Conservation (phyloP, 2,888 invertebrate species). For the Loripinus fragilis region DNA sequence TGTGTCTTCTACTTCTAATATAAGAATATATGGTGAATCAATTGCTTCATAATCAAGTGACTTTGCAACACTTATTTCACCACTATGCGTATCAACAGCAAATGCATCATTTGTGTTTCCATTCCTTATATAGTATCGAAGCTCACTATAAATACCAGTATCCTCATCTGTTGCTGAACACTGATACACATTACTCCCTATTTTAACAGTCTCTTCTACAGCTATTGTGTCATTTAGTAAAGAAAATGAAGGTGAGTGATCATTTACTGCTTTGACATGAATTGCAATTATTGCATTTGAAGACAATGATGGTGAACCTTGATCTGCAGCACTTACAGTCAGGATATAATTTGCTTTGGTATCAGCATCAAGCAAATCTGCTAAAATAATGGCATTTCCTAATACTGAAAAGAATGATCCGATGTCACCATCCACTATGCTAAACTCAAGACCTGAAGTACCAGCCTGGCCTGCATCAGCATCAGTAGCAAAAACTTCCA, state of each 20-base stretch:
- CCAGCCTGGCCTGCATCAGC: slow-evolving; percentile 65
- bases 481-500: slow-evolving; percentile 56
- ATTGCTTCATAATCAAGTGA: slow-evolving; percentile 73
- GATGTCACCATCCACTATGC: slow-evolving; percentile 63
- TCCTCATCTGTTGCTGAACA: slow-evolving; percentile 70
- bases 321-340: slow-evolving; percentile 69
- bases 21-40: slow-evolving; percentile 53
- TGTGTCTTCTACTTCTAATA: slow-evolving; percentile 65
- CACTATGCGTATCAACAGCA: slow-evolving; percentile 60
- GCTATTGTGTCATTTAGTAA: slow-evolving; percentile 57
- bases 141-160: slow-evolving; percentile 56
- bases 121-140: slow-evolving; percentile 49
- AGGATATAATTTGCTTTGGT: slow-evolving; percentile 62
- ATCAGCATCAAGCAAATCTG: slow-evolving; percentile 71
- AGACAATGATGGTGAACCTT: slow-evolving; percentile 64
- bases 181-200: slow-evolving; percentile 65
- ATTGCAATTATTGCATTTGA: slow-evolving; percentile 64
- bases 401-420: slow-evolving; percentile 58
- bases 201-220: slow-evolving; percentile 61
- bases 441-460: slow-evolving; percentile 59
- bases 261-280: slow-evolving; percentile 69
- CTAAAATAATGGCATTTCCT: slow-evolving; percentile 56
- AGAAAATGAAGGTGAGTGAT: slow-evolving; percentile 68
- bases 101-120: slow-evolving; percentile 55
- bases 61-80: slow-evolving; percentile 67